A percentile compares a stretch with the other conserved stretches of the same genome.
These are phyloP conservation scores for Phlogophora meticulosa DNA, from an alignment of 2,888 invertebrate genomes.

Conservation along the genomic window DNA sequence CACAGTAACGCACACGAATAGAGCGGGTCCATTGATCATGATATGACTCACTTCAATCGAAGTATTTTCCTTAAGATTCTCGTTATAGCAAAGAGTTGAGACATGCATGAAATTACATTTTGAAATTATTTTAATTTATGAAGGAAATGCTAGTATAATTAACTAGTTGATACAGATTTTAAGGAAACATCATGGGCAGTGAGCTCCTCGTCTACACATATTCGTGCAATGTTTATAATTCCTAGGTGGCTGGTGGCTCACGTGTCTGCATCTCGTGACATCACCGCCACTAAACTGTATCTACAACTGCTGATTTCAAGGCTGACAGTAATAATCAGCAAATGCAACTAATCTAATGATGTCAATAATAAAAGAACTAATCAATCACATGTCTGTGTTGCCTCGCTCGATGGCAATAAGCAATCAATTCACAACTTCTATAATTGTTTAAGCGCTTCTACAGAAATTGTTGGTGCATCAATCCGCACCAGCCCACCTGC, in stretches of 20 bases:
- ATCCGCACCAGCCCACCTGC: constrained; percentile 44
- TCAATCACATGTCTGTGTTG: constrained; percentile 64
- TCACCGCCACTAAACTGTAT: constrained; percentile 64
- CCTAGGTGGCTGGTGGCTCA: constrained; percentile 61
- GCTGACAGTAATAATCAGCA: constrained; percentile 69
- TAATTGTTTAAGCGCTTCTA: constrained; percentile 35
- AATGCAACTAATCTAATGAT: constrained; percentile 65
- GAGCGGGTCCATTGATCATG: constrained; percentile 16
- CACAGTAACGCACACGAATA: constrained; percentile 17
- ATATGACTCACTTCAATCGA: constrained; percentile 23
- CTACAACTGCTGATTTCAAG: constrained; percentile 69
- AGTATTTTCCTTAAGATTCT: constrained; percentile 50
- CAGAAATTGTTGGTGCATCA: constrained; percentile 32
- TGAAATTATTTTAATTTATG: constrained; percentile 35
- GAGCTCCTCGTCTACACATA: constrained; percentile 28
- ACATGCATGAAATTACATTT: constrained; percentile 26
- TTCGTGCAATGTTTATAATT: constrained; percentile 48
- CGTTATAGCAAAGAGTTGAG: constrained; percentile 19
- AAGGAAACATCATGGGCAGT: constrained; percentile 15
- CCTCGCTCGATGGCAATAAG: constrained; percentile 33
- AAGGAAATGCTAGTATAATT: constrained; percentile 20
- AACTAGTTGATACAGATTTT: constrained; percentile 28
- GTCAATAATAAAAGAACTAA: constrained; percentile 65
- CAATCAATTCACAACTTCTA: constrained; percentile 41
- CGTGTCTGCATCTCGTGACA: constrained; percentile 75